Conservation (phyloP, 2,113 vertebrate species). For the Cygnus buccinator region DNA sequence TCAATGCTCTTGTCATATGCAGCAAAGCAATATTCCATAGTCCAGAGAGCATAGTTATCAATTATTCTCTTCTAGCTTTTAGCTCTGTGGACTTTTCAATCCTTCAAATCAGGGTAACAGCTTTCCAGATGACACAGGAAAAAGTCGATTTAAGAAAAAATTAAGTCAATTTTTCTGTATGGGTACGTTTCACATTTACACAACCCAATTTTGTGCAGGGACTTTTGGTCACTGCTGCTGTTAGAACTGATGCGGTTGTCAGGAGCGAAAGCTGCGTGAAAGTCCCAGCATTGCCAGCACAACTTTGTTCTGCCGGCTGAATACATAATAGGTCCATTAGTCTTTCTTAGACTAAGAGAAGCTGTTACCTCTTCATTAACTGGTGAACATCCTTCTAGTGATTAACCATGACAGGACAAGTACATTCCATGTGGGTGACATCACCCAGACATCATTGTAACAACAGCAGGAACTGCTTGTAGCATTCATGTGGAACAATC, state of each 20-base stretch:
- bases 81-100: background rate
- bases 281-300: background rate
- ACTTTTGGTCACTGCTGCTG: background rate
- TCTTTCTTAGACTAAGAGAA: slow-evolving; percentile 1
- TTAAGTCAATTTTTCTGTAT: background rate
- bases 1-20: background rate
- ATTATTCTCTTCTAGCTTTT: background rate
- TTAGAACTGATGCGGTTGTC: background rate
- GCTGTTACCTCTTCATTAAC: slow-evolving; percentile 49
- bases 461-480: background rate
- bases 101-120: background rate
- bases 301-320: background rate
- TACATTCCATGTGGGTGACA: slow-evolving; percentile 22
- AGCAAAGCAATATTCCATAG: background rate
- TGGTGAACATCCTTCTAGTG: slow-evolving; percentile 28
- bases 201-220: background rate
- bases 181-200: background rate
- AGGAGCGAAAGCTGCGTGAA: background rate
- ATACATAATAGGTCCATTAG: slow-evolving; percentile 6
- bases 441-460: slow-evolving; percentile 28
- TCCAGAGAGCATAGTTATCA: background rate
- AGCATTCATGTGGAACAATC: background rate
- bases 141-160: background rate
- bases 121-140: background rate
- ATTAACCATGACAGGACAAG: slow-evolving; percentile 51